Evolutionary conservation across 2,888 invertebrate species (phyloP), one percentile per base, ranked within the genome.

Genomic region (Microctonus hyperodae): DNA sequence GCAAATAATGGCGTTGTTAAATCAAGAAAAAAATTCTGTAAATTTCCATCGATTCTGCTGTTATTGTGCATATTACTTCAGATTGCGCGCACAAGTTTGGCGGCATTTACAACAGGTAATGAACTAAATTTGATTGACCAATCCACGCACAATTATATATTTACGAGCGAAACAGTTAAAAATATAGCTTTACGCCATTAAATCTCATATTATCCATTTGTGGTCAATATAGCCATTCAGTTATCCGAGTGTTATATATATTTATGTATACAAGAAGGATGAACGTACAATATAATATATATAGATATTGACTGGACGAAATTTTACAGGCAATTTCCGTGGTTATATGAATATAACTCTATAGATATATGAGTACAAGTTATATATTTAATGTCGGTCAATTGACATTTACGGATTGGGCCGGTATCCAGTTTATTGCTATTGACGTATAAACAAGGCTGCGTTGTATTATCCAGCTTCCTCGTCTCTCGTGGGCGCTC

Each of bases 81-180:
- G 58, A 76, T 75, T 40, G 75, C 74, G 56, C 73, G 75, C 55
- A 63, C 75, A n/a, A 74, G 76, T 3, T 74, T 73, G 13, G 82
- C 81, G 1, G 78, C 79, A n/a, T 80, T 79, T 69, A 81, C 81
- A 3, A 82, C 81, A 55, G 83, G 83, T 79, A 75, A 82, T 64
- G 72, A 61, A 55, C 13, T 13, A 4, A 11, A 31, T 23, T 44
- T 9, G 13, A 48, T 59, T 44, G 1, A 20, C 11, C 13, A 25
- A 33, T 22, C 31, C 11, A 23, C 37, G 20, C 16, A 11, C n/a
- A 22, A 65, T 37, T 53, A 35, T 51, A 51, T 37, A 25, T 31
- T 23, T n/a, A 51, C 25, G 13, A 40, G 23, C 13, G 4, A 16
- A 25, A 58, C 35, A 63, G 37, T 22, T 33, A 13, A 33, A 48